A percentile compares a stretch with the other conserved stretches of the same genome.
Conservation (phyloP, 2,113 vertebrate species). For the Atrichornis clamosus region DNA sequence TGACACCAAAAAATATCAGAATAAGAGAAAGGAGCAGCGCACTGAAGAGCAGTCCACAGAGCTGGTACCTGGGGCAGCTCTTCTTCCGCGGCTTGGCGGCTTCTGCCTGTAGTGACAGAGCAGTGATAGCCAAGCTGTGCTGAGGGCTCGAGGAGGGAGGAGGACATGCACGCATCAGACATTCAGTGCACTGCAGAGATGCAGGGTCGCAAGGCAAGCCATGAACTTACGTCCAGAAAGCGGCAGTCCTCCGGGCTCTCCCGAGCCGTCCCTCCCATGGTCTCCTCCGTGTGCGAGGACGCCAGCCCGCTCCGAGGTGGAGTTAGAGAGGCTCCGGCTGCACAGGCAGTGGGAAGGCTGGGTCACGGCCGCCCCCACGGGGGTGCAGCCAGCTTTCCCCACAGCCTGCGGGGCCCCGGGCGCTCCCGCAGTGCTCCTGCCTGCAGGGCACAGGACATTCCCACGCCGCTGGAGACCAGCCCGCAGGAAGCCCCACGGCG, state of each 20-base stretch:
- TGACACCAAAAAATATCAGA: conserved; percentile 68
- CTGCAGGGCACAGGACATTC: neutral
- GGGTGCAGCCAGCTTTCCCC: neutral
- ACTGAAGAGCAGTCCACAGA: conserved; percentile 67
- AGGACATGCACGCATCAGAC: neutral
- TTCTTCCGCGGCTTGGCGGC: conserved; percentile 57
- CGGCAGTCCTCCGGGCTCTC: conserved; percentile 51
- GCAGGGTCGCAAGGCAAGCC: neutral
- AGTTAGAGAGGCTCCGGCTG: conserved; percentile 52
- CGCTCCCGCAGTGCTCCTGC: neutral
- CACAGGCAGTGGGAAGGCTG: conserved; percentile 37
- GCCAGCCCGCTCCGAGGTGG: conserved; percentile 66
- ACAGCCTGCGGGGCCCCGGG: neutral
- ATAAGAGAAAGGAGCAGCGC: conserved; percentile 62
- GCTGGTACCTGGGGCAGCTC: conserved; percentile 65
- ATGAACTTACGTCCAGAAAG: conserved; percentile 71
- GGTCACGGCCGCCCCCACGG: neutral
- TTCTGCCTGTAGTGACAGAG: conserved; percentile 65
- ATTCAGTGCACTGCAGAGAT: neutral
- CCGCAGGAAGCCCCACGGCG: fast-evolving
- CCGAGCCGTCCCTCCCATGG: conserved; percentile 68
- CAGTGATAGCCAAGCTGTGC: neutral
- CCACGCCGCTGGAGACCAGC: neutral
- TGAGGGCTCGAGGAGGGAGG: neutral
- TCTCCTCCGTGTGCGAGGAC: conserved; percentile 15